Evolutionary conservation across 2,113 vertebrate species (phyloP).

Genomic region (Propithecus coquereli): DNA sequence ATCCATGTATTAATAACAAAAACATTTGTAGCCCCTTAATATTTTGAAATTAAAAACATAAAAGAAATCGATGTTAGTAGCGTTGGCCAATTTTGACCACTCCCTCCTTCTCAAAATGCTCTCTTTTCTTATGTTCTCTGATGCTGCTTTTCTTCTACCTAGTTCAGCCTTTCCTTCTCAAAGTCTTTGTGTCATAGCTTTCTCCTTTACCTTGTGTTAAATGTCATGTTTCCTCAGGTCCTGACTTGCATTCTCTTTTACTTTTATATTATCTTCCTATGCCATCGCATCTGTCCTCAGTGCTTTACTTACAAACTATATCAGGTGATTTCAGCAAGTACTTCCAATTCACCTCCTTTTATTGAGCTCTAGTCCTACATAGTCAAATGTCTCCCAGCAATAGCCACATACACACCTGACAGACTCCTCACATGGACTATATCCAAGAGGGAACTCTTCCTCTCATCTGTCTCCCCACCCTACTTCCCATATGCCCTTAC

Average conservation of each 20-base stretch:
- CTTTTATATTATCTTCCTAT: neutral
- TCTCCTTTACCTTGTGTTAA: neutral
- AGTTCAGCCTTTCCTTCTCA: neutral
- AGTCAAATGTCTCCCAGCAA: neutral
- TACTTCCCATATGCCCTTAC: neutral
- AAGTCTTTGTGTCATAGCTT: neutral
- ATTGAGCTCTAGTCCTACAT: accelerated
- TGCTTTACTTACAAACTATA: neutral
- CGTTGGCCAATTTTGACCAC: neutral
- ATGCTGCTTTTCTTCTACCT: neutral
- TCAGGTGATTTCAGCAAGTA: neutral
- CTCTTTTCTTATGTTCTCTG: neutral
- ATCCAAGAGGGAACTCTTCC: neutral
- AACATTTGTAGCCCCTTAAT: no score
- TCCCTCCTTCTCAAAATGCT: neutral
- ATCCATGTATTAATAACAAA: no score
- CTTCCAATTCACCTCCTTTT: neutral
- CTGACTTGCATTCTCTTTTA: neutral
- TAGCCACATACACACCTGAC: neutral
- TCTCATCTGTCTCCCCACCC: neutral
- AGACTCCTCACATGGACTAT: neutral
- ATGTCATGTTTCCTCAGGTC: neutral
- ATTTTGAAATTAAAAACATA: no score
- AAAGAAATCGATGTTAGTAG: neutral
- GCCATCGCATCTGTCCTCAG: neutral